Base-by-base conservation (phyloP, 2,797 vertebrate genomes). In the Alauda arvensis region DNA sequence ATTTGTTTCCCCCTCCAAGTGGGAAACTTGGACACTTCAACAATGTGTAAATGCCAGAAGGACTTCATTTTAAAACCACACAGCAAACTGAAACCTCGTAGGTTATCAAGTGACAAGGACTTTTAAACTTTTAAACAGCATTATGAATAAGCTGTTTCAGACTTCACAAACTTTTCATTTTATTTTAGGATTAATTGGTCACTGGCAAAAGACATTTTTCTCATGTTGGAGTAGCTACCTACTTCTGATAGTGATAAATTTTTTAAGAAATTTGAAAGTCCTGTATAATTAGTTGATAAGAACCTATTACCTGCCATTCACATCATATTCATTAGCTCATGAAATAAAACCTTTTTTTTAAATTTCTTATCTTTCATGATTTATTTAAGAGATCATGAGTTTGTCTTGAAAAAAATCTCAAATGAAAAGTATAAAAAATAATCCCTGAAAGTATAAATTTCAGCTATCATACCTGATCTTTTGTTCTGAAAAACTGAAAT, bases 121-220 rank as follows among this genome's bases (percentile, higher is more conserved):
- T 74, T 89, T 49, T 45, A 85, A 87, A 75, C 34, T 88, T 66
- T 88, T 85, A 61, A 72, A 51, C 33, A 33, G 55, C 12, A 20
- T 34, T 70, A 60, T 69, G 52, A 81, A 63, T 65, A 85, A 83
- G 4, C 2, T 62, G 33, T 91, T 90, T 59, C 33, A 69, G 24
- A 45, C n/a, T 77, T 94, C 23, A 33, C 19, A 83, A 84, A 79
- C 39, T 77, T 88, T 93, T 49, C 11, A 24, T 94, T 80, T 85
- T 70, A 82, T 89, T 83, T 92, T 40, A 62, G 25, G 24, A 91
- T 85, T 83, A 88, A 80, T 89, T 88, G n/a, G 61, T 93, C 66
- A 48, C 39, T 86, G 14, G 42, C n/a, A 72, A 89, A 94, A 89
- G 46, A 65, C 37, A 77, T 91, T 93, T 91, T 88, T 93, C 65